Evolutionary conservation across 2,797 vertebrate species (phyloP).

Genomic region (Sebastes melanostomus): DNA sequence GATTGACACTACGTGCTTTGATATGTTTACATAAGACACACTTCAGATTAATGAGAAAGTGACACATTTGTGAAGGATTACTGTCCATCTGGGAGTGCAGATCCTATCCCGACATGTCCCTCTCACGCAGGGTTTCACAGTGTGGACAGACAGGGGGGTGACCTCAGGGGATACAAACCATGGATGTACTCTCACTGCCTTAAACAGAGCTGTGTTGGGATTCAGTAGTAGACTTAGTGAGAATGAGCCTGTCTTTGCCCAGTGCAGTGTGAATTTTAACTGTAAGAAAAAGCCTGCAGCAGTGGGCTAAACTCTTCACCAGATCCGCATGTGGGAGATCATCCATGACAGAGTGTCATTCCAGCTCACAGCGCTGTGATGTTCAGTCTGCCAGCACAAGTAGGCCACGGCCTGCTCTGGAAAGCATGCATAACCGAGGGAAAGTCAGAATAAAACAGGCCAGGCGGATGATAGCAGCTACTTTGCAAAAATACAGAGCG

Average conservation of each 20-base stretch:
- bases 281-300: conserved; percentile 63
- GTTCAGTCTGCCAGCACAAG: conserved; percentile 78
- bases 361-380: conserved; percentile 78
- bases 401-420: conserved; percentile 72
- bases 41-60: conserved; percentile 70
- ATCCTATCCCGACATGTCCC: conserved; percentile 31
- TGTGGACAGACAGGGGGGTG: conserved; percentile 31
- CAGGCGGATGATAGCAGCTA: conserved; percentile 59
- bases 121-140: conserved; percentile 40
- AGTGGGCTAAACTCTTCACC: conserved; percentile 56
- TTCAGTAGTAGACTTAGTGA: conserved; percentile 55
- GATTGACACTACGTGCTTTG: conserved; percentile 7
- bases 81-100: conserved; percentile 57
- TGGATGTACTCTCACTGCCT: conserved; percentile 28
- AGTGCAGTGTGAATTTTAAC: conserved; percentile 70
- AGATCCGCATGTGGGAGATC: conserved; percentile 74
- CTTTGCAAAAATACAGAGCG: conserved; percentile 45
- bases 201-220: conserved; percentile 51
- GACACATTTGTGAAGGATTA: conserved; percentile 73
- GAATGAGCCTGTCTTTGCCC: conserved; percentile 62
- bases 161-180: conserved; percentile 37
- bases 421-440: conserved; percentile 59
- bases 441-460: conserved; percentile 71
- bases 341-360: conserved; percentile 82
- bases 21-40: conserved; percentile 45